Evolutionary conservation across 2,888 invertebrate species (phyloP), one percentile per base, ranked within the genome.

Genomic region (Gnatocerus cornutus): DNA sequence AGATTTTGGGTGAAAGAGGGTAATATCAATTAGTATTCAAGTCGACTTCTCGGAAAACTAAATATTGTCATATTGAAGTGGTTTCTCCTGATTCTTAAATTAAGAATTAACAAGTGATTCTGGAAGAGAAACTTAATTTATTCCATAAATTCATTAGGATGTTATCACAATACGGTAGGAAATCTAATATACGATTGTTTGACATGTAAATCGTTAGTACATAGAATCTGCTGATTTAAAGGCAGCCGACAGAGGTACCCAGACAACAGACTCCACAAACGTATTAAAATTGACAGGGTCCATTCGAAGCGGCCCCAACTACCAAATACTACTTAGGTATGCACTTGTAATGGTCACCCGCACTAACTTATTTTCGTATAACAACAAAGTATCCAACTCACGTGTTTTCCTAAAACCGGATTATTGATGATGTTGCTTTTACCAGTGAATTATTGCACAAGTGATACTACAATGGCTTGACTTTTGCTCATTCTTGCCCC

Each of bases 111-210:
- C 65, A 29, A 69, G 65, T 61, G 58, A 59, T 65, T 61, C 61
- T 45, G 53, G 33, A 33, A 55, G 27, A 61, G 53, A 53, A 53
- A 53, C 16, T 53, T 73, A 76, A 76, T 75, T 76, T 75, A 76
- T 77, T 76, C 74, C 75, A 74, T 76, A 76, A 77, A 75, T 76
- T 76, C 73, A 77, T 77, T 74, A 75, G 74, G 69, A 74, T 74
- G 74, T 75, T 76, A 77, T 76, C 71, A 74, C 74, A 76, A 75
- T 71, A 73, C 73, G 69, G 71, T 53, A 71, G 74, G 75, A 76
- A 77, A 77, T 77, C 74, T 76, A 77, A 77, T 77, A 75, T 77
- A 76, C 74, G 72, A 77, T 76, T 77, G 77, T 77, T 77, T 77
- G 77, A 77, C 76, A 77, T 77, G 77, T 77, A 77, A 77, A 77